Percentiles rank a stretch among this genome's conserved stretches.
Conservation (phyloP, 1,140 invertebrate species). For the Solenopsis invicta region DNA sequence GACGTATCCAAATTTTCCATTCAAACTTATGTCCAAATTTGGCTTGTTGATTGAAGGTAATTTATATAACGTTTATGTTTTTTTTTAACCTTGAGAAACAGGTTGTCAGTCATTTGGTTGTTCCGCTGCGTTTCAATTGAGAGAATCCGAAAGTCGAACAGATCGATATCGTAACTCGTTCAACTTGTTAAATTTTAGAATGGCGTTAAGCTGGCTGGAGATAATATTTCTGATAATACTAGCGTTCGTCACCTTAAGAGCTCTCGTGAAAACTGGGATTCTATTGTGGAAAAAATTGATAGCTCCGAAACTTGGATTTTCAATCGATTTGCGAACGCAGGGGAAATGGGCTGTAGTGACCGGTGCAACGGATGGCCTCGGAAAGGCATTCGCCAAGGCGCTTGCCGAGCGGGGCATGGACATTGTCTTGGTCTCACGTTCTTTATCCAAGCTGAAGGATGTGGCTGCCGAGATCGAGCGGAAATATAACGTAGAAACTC, state of each 20-base stretch:
- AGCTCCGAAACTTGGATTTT: slow-evolving; percentile 80
- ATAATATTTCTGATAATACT: slow-evolving; percentile 82
- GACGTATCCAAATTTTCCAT: no score
- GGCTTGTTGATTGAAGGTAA: neutral
- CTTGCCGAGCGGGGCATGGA: slow-evolving; percentile 94
- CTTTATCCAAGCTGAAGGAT: slow-evolving; percentile 92
- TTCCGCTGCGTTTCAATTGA: neutral
- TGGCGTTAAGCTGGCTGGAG: slow-evolving; percentile 84
- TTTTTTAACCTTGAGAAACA: neutral
- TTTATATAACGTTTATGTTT: neutral
- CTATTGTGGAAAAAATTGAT: slow-evolving; percentile 84
- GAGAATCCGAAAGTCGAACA: neutral
- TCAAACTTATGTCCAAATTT: neutral
- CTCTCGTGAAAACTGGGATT: slow-evolving; percentile 76
- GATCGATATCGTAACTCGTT: no score
- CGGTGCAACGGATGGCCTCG: slow-evolving; percentile 96
- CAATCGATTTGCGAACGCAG: slow-evolving; percentile 80
- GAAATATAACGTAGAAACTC: slow-evolving; percentile 92
- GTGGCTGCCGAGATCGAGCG: slow-evolving; percentile 94
- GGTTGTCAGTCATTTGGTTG: neutral
- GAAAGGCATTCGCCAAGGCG: slow-evolving; percentile 95
- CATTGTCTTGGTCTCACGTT: slow-evolving; percentile 96
- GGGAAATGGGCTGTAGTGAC: slow-evolving; percentile 91
- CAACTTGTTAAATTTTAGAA: slow-evolving; percentile 70
- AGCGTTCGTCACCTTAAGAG: slow-evolving; percentile 79